phyloP scores from a whole-genome alignment of 2,888 invertebrate genomes.

The Lymantria dispar region DNA sequence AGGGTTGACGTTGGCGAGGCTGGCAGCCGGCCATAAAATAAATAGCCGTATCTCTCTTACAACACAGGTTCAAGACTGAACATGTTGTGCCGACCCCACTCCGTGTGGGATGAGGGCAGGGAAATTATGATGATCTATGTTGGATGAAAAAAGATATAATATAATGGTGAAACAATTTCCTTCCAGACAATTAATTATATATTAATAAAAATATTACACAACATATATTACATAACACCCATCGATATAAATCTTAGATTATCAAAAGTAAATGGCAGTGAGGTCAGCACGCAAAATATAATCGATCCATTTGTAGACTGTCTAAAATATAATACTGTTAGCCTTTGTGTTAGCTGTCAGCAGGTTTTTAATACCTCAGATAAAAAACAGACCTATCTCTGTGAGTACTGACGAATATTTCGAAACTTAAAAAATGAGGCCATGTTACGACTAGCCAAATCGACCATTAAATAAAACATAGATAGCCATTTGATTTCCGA shows the following conservation, averaged over 20 bases:
- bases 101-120: too few species aligned
- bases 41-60: too few species aligned
- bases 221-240: not conserved
- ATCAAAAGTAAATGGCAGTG: slow-evolving; percentile 11
- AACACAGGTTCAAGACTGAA: too few species aligned
- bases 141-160: too few species aligned
- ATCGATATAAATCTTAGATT: slow-evolving; percentile 10
- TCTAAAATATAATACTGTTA: slow-evolving; percentile 70
- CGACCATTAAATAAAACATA: slow-evolving; percentile 50
- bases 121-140: too few species aligned
- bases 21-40: too few species aligned
- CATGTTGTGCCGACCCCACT: too few species aligned
- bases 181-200: too few species aligned
- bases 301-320: slow-evolving; percentile 71
- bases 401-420: slow-evolving; percentile 51
- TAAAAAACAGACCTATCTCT: too few species aligned
- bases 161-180: too few species aligned
- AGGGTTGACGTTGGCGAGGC: too few species aligned
- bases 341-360: slow-evolving; percentile 66
- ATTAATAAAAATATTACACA: not conserved
- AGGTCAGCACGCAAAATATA: slow-evolving; percentile 46
- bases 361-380: slow-evolving; percentile 44
- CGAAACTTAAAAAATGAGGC: slow-evolving; percentile 73
- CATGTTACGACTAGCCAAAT: slow-evolving; percentile 57
- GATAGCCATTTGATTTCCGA: not conserved